Evolutionary conservation across 2,113 vertebrate species (phyloP), one percentile per base, ranked within the genome.

Genomic region (Calyptommatus sinebrachiatus): DNA sequence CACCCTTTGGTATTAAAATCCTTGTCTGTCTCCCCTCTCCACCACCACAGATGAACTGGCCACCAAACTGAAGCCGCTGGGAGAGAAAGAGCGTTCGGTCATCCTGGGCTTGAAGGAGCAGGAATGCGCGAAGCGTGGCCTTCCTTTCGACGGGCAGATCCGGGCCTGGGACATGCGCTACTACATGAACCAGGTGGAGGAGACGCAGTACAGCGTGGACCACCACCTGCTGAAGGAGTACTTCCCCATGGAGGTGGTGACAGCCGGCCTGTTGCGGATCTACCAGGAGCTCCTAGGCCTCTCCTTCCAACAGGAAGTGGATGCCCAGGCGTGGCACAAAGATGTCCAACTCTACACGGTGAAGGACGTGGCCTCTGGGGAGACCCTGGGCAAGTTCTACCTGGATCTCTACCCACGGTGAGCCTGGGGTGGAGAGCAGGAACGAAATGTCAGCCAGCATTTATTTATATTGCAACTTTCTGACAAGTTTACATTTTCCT

Each of bases 181-280:
- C 91, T 99, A 96, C 94, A 99, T 99, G 98, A 99, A 97, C 79
- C 98, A 97, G 94, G 98, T 99, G 95, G 98, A 99, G 93, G 98
- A 99, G 93, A 97, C 95, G 0, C 96, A 95, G 89, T 99, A 97
- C 67, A 95, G 94, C 0, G 97, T 99, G 93, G 98, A 99, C 81
- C 98, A 99, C 93, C 97, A 99, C 88, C 94, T 96, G 80, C 88
- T 99, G 73, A 99, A 99, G 95, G 98, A 99, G 91, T 99, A 96
- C 78, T 99, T 99, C 87, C 98, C 98, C 7, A 96, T 99, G 96
- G 96, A 98, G 83, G 98, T 98, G 92, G 98, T 99, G 89, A 99
- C 98, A 1, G 86, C 69, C 0, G 98, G 98, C n/a, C 94, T 99
- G 71, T 88, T 99, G 88, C 94, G 92, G 88, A 97, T 99, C 89